phyloP scores from a whole-genome alignment of 2,888 invertebrate species.

The Archips xylosteana region DNA sequence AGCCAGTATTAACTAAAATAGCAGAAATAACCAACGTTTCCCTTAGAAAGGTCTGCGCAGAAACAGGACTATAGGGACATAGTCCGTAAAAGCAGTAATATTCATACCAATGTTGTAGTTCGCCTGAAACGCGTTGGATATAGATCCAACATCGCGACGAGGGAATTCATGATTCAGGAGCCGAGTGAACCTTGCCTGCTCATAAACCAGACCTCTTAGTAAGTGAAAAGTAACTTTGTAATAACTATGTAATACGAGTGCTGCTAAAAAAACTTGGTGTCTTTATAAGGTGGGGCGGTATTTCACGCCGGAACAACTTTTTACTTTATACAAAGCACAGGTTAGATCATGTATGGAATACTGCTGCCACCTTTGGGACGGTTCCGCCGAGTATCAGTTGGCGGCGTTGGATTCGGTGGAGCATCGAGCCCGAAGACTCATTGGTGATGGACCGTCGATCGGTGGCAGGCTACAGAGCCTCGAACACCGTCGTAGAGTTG shows the following conservation, averaged over 20 bases:
- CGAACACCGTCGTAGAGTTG: too few species aligned
- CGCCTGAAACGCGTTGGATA: not conserved
- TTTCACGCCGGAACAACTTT: too few species aligned
- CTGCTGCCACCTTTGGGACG: too few species aligned
- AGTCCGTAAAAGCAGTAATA: constrained; percentile 20
- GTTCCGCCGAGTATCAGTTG: too few species aligned
- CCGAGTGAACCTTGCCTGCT: constrained; percentile 10
- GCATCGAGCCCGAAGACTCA: too few species aligned
- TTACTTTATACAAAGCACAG: too few species aligned
- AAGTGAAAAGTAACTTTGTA: constrained; percentile 3
- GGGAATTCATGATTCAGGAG: constrained; percentile 25
- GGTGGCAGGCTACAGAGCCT: too few species aligned
- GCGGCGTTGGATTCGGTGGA: too few species aligned
- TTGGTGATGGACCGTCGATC: too few species aligned
- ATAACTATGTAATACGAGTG: not conserved
- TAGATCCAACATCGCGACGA: constrained; percentile 18
- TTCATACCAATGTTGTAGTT: constrained; percentile 29
- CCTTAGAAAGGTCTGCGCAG: constrained; percentile 1
- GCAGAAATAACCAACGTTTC: not conserved
- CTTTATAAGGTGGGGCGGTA: too few species aligned
- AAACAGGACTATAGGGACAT: constrained; percentile 21
- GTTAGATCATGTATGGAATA: too few species aligned
- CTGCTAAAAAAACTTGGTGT: too few species aligned
- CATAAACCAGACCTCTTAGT: constrained; percentile 13
- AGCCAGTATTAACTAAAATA: not conserved